Percentiles rank a stretch among this genome's conserved stretches.
These are phyloP conservation scores for Hyles lineata DNA, from an alignment of 2,888 invertebrate species.

Conservation along the genomic window DNA sequence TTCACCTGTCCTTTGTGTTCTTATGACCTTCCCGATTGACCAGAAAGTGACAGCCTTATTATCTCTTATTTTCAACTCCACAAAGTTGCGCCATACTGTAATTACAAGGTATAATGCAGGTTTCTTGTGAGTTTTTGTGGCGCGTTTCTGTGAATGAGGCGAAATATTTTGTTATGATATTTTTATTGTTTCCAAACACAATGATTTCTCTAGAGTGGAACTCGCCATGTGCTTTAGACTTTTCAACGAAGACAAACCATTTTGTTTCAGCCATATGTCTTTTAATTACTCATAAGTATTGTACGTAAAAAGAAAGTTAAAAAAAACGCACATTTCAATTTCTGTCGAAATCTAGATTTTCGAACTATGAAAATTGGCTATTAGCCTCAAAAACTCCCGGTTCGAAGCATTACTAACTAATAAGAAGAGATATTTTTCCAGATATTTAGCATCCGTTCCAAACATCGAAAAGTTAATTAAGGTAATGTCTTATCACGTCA, in stretches of 20 bases:
- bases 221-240: background rate
- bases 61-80: constrained; percentile 19
- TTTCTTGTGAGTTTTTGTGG: constrained; percentile 20
- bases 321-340: no score
- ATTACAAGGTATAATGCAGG: constrained; percentile 11
- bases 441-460: no score
- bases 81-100: constrained; percentile 16
- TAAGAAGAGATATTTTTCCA: no score
- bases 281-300: no score
- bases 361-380: no score
- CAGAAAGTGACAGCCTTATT: constrained; percentile 21
- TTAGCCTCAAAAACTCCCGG: no score
- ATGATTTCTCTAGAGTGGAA: background rate
- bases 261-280: background rate
- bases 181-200: constrained; percentile 15
- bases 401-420: no score
- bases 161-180: background rate
- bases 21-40: background rate
- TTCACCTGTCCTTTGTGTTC: constrained; percentile 22
- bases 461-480: no score
- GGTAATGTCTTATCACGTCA: no score
- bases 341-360: no score
- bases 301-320: no score
- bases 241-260: background rate
- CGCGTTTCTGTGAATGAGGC: constrained; percentile 23